Conservation (phyloP, 1,140 invertebrate species). For the Drosophila gunungcola region DNA sequence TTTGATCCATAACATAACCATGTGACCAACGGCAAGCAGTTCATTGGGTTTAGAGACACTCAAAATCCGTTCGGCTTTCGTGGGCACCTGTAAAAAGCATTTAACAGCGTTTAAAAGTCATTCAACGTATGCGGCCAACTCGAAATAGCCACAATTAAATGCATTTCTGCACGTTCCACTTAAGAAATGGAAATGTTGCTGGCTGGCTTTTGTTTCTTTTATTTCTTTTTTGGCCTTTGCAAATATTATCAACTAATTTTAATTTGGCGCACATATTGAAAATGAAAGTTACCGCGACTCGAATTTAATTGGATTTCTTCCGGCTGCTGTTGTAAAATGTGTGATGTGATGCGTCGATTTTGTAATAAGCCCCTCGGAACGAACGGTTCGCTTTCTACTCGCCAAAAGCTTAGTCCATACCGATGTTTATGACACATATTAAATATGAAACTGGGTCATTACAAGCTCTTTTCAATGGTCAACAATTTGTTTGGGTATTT, state of each 20-base stretch:
- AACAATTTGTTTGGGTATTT: slow-evolving; percentile 64
- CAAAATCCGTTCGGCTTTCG: slow-evolving; percentile 49
- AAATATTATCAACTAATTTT: slow-evolving; percentile 65
- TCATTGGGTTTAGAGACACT: slow-evolving; percentile 46
- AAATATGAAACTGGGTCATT: slow-evolving; percentile 78
- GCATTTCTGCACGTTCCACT: slow-evolving; percentile 72
- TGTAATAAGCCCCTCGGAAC: slow-evolving; percentile 48
- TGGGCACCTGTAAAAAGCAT: slow-evolving; percentile 61
- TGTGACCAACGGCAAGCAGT: slow-evolving; percentile 14
- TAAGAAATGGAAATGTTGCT: slow-evolving; percentile 36
- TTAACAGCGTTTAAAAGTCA: slow-evolving; percentile 62
- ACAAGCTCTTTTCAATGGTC: slow-evolving; percentile 73
- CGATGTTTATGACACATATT: slow-evolving; percentile 69
- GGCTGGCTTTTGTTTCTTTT: slow-evolving; percentile 19
- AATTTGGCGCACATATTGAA: slow-evolving; percentile 81
- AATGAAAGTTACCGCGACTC: slow-evolving; percentile 76
- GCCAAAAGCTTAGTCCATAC: slow-evolving; percentile 27
- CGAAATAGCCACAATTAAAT: slow-evolving; percentile 71
- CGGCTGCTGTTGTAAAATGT: slow-evolving; percentile 40
- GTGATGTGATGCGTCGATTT: slow-evolving; percentile 74
- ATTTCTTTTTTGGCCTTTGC: slow-evolving; percentile 30
- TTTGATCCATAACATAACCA: slow-evolving; percentile 2
- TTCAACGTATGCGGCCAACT: slow-evolving; percentile 60
- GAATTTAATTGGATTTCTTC: slow-evolving; percentile 76
- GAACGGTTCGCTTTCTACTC: slow-evolving; percentile 63